Conservation (phyloP, 2,888 invertebrate genomes). For the Agrotis ipsilon region DNA sequence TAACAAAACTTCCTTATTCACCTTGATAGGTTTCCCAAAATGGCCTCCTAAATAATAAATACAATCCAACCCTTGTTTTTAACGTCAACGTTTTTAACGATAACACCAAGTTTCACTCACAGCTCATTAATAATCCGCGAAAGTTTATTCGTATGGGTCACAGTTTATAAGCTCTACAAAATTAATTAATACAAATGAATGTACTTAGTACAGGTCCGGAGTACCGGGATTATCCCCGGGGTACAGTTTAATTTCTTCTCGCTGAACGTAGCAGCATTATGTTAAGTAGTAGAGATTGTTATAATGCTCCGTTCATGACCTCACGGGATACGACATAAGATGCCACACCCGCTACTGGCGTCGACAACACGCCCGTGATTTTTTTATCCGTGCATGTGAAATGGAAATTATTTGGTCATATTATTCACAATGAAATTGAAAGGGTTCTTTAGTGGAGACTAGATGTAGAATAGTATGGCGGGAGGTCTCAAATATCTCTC, state of each 20-base stretch:
- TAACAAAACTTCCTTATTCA: slow-evolving; percentile 52
- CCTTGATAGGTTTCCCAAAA: slow-evolving; percentile 56
- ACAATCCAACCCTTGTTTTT: slow-evolving; percentile 52
- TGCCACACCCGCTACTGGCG: not conserved
- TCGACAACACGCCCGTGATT: not conserved
- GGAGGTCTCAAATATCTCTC: too few species aligned
- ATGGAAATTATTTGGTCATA: too few species aligned
- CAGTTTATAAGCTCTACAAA: slow-evolving; percentile 71
- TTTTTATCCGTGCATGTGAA: not conserved
- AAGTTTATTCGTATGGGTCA: slow-evolving; percentile 53
- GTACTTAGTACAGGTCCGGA: slow-evolving; percentile 67
- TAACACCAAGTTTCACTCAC: slow-evolving; percentile 70
- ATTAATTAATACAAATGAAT: slow-evolving; percentile 80
- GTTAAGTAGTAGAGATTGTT: slow-evolving; percentile 67
- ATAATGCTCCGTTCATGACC: slow-evolving; percentile 6
- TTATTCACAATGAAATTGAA: too few species aligned
- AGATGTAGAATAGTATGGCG: too few species aligned
- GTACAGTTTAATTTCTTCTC: slow-evolving; percentile 77
- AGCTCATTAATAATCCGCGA: slow-evolving; percentile 65
- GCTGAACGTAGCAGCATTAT: slow-evolving; percentile 72
- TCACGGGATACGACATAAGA: not conserved
- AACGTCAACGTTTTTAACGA: slow-evolving; percentile 63
- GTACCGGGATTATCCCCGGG: slow-evolving; percentile 67
- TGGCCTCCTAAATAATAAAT: slow-evolving; percentile 54
- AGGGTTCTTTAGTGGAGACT: too few species aligned